These are phyloP conservation scores for Vultur gryphus DNA, from an alignment of 2,797 vertebrate species.

Conservation along the genomic window DNA sequence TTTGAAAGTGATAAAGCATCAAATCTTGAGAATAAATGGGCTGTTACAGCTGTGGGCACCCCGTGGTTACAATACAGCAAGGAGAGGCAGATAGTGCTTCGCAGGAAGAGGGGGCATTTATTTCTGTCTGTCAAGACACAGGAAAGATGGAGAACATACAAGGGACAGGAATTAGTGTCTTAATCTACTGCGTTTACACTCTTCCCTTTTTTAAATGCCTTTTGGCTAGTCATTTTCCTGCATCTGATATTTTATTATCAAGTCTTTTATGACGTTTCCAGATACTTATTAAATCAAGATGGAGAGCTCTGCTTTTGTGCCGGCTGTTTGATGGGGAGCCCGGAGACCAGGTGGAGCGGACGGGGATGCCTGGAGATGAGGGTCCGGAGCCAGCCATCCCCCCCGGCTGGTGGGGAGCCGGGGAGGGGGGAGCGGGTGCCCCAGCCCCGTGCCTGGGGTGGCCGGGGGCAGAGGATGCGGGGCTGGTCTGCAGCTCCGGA, in stretches of 20 bases:
- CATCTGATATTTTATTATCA: constrained; percentile 26
- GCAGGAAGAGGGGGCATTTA: not conserved
- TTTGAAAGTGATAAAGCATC: not conserved
- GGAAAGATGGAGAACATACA: not conserved
- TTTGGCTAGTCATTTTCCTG: not conserved
- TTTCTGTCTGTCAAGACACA: not conserved
- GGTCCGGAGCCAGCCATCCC: rapidly evolving
- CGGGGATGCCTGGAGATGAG: not conserved
- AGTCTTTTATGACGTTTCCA: not conserved
- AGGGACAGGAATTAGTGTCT: not conserved
- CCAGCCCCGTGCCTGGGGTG: not conserved
- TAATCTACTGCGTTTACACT: not conserved
- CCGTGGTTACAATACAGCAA: not conserved
- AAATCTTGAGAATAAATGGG: not conserved
- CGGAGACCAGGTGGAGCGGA: rapidly evolving
- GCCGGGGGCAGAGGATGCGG: not conserved
- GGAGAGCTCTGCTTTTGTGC: not conserved
- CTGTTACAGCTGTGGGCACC: not conserved
- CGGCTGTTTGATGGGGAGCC: not conserved
- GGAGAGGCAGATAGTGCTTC: not conserved
- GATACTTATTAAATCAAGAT: not conserved
- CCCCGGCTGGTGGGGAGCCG: not conserved
- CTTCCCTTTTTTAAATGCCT: not conserved
- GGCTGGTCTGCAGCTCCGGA: not conserved
- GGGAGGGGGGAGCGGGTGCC: not conserved